Evolutionary conservation across 53 echinoderm and acorn worm genomes (phyloP).

Genomic region (Paelopatides confundens): DNA sequence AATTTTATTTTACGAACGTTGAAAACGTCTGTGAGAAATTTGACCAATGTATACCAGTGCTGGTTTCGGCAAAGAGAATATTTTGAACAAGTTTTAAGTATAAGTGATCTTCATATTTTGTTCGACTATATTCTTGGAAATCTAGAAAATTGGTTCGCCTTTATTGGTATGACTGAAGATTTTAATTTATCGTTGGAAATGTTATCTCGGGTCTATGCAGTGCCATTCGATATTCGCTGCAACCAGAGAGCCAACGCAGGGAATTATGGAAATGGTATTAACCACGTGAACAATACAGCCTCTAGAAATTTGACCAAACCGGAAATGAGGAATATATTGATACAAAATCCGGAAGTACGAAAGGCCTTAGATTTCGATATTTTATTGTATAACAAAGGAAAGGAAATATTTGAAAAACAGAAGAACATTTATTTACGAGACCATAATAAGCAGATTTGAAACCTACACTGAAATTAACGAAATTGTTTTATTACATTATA

Average conservation of each 20-base stretch:
- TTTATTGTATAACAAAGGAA: conserved; percentile 68
- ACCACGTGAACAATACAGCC: not conserved
- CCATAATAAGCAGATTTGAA: too few relatives aligned
- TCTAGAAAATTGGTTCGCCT: conserved; percentile 84
- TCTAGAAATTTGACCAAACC: not conserved
- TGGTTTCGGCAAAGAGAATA: conserved; percentile 77
- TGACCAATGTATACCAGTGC: conserved; percentile 45
- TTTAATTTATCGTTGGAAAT: conserved; percentile 73
- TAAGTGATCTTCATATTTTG: conserved; percentile 48
- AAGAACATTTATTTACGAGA: not conserved
- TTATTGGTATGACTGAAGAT: conserved; percentile 78
- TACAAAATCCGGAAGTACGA: conserved; percentile 51
- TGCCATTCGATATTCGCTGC: conserved; percentile 65
- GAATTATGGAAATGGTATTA: conserved; percentile 13
- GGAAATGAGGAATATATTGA: conserved; percentile 43
- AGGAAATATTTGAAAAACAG: conserved; percentile 76
- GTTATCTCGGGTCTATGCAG: conserved; percentile 65
- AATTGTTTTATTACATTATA: too few relatives aligned
- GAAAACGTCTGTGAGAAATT: not conserved
- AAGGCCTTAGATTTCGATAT: conserved; percentile 70
- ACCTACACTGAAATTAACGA: too few relatives aligned
- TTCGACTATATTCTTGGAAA: conserved; percentile 68
- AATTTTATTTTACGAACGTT: conserved; percentile 57
- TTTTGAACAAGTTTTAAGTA: conserved; percentile 53
- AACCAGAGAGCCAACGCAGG: conserved; percentile 4